Percentiles rank a stretch among this genome's conserved stretches.
phyloP scores from a whole-genome alignment of 1,140 invertebrate species.

The Lepidostoma basale region DNA sequence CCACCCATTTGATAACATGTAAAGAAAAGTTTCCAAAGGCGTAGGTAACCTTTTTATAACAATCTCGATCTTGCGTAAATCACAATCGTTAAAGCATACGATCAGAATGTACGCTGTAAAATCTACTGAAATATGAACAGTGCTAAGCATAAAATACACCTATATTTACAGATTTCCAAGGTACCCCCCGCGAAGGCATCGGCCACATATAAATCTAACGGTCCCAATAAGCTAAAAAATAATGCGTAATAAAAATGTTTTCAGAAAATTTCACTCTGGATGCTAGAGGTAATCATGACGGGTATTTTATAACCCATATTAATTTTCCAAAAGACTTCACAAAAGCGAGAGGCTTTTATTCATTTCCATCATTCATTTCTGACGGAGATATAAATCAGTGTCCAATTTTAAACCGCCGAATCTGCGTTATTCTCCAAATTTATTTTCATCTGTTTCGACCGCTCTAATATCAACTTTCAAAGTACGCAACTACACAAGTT shows the following conservation, averaged over 20 bases:
- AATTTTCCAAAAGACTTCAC: constrained; percentile 29
- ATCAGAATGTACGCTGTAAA: too few relatives aligned
- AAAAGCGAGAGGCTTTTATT: constrained; percentile 12
- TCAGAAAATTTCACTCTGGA: neutral
- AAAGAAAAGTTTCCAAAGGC: too few relatives aligned
- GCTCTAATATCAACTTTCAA: too few relatives aligned
- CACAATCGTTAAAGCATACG: too few relatives aligned
- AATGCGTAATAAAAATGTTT: neutral
- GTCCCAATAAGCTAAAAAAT: neutral
- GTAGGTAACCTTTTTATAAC: too few relatives aligned
- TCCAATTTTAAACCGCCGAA: constrained; percentile 32
- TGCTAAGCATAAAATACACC: neutral
- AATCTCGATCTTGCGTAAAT: too few relatives aligned
- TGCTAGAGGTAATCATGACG: neutral
- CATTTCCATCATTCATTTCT: constrained; percentile 24
- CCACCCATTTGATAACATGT: too few relatives aligned
- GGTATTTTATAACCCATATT: constrained; percentile 21
- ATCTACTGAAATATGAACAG: too few relatives aligned
- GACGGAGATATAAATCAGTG: constrained; percentile 25
- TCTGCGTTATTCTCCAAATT: too few relatives aligned
- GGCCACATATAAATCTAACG: neutral
- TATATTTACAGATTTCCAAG: neutral
- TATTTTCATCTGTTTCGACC: too few relatives aligned
- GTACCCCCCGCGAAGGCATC: neutral
- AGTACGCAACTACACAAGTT: too few relatives aligned